Conservation (phyloP, 2,113 vertebrate genomes). For the Aphelocoma coerulescens region DNA sequence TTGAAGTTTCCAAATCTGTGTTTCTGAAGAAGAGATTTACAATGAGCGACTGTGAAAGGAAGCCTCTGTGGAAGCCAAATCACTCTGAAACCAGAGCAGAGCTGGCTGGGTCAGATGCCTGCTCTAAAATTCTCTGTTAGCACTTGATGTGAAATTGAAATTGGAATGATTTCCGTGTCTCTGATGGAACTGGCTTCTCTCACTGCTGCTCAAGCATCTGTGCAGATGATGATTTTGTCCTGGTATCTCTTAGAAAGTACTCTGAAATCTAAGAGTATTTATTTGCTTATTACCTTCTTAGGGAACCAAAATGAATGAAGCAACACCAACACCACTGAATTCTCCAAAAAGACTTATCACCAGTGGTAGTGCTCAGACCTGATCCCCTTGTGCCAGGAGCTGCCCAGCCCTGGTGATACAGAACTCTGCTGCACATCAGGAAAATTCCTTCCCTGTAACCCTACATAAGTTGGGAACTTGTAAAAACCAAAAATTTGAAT, state of each 20-base stretch:
- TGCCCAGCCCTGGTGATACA: background rate
- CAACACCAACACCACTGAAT: background rate
- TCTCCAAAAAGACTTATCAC: background rate
- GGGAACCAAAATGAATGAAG: background rate
- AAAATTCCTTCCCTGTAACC: background rate
- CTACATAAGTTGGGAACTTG: rapidly evolving
- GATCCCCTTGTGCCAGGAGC: background rate
- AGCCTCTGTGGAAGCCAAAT: background rate
- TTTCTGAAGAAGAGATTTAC: background rate
- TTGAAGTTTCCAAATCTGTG: background rate
- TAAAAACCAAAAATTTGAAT: background rate
- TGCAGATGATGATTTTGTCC: background rate
- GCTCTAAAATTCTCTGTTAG: background rate
- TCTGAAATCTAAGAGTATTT: background rate
- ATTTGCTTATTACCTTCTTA: background rate
- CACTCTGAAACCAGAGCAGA: background rate
- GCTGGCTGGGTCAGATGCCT: background rate
- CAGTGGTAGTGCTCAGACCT: background rate
- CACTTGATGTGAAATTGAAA: background rate
- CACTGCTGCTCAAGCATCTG: background rate
- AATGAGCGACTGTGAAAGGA: background rate
- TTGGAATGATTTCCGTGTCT: background rate
- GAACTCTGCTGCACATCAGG: background rate
- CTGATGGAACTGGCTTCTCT: background rate
- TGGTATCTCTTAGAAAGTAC: background rate